Percentiles rank a stretch among this genome's conserved stretches.
Evolutionary conservation across 2,888 invertebrate species (phyloP).

Genomic region (Polyploca ridens): DNA sequence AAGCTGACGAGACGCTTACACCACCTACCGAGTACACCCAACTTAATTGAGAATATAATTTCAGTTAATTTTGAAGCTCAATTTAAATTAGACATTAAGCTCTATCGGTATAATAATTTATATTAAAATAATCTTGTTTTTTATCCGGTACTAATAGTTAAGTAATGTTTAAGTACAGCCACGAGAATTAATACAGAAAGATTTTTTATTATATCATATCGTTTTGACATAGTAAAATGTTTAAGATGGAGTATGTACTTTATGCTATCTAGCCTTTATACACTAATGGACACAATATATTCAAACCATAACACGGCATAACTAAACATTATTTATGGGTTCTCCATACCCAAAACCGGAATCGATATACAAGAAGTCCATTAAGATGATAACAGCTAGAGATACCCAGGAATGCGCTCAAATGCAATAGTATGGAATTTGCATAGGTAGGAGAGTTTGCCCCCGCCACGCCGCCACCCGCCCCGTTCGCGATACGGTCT

Average conservation of each 20-base stretch:
- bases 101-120: not conserved
- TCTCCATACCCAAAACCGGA: not conserved
- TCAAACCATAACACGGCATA: not conserved
- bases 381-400: conserved; percentile 52
- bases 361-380: conserved; percentile 12
- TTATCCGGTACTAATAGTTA: too few relatives aligned
- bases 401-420: conserved; percentile 50
- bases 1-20: conserved; percentile 22
- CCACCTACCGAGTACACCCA: not conserved
- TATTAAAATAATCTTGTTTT: too few relatives aligned
- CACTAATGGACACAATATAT: not conserved
- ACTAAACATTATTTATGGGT: not conserved
- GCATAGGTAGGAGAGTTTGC: conserved; percentile 66
- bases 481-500: conserved; percentile 53
- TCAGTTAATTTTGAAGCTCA: not conserved
- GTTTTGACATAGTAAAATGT: too few relatives aligned
- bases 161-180: too few relatives aligned
- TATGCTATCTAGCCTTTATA: not conserved
- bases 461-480: conserved; percentile 38
- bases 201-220: too few relatives aligned
- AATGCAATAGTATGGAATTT: conserved; percentile 67
- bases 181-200: too few relatives aligned
- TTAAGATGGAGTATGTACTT: too few relatives aligned
- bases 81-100: not conserved
- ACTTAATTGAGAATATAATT: not conserved